Conservation (phyloP, 2,113 vertebrate species). For the Gymnogyps californianus region DNA sequence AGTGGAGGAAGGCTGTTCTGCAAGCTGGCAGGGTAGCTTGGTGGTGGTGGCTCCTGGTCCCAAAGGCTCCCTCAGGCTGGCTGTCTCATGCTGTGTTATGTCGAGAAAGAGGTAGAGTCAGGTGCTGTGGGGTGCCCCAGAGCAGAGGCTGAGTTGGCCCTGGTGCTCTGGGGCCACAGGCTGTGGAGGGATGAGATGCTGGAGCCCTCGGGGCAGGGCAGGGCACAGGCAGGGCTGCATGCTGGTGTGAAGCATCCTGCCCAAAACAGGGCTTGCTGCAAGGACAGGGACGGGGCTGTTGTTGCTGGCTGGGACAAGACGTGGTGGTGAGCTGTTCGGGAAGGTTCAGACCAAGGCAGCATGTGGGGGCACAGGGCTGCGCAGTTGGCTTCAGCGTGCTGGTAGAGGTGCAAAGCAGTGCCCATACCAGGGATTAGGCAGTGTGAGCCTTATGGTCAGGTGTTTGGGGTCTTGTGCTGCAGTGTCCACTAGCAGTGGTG, state of each 20-base stretch:
- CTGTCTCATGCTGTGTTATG: background rate
- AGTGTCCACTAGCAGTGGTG: background rate
- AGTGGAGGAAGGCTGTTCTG: background rate
- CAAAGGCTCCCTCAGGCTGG: background rate
- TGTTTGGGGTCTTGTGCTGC: background rate
- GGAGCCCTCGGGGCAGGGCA: background rate
- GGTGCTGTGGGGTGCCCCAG: background rate
- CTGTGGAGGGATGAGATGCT: background rate
- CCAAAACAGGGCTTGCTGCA: background rate
- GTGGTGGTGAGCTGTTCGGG: fast-evolving
- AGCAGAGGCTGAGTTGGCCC: background rate
- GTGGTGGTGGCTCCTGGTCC: background rate
- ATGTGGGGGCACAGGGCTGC: background rate
- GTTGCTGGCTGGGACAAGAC: background rate
- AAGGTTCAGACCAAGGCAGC: background rate
- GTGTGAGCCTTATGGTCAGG: background rate
- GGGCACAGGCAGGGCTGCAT: background rate
- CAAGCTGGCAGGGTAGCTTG: background rate
- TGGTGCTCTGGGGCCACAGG: background rate
- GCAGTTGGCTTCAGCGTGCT: fast-evolving
- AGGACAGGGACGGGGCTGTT: background rate
- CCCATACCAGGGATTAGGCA: fast-evolving
- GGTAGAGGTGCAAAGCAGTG: background rate
- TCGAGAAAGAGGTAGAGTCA: conserved; percentile 36
- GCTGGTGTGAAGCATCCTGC: background rate